These are phyloP conservation scores for Volucella zonaria DNA, from an alignment of 2,888 invertebrate species.

Conservation along the genomic window DNA sequence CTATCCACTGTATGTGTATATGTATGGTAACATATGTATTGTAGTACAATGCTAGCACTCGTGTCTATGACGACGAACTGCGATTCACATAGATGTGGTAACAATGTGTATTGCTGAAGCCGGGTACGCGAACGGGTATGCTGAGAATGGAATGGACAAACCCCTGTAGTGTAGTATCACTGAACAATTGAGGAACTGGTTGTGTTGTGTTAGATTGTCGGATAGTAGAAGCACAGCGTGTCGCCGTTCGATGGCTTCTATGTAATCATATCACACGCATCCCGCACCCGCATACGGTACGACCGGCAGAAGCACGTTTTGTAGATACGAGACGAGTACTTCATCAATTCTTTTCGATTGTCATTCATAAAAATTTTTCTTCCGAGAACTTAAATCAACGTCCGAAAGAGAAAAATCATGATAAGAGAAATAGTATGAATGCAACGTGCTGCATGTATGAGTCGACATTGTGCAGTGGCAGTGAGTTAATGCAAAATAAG, in stretches of 20 bases:
- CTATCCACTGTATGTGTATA: no score
- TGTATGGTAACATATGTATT: no score
- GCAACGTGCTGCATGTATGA: slow-evolving; percentile 8
- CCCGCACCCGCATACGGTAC: slow-evolving; percentile 17
- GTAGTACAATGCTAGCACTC: slow-evolving; percentile 5
- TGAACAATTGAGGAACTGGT: slow-evolving; percentile 35
- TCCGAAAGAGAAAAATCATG: background rate
- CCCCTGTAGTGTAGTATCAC: background rate
- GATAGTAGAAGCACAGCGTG: slow-evolving; percentile 11
- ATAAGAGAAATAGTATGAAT: slow-evolving; percentile 12
- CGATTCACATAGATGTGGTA: slow-evolving; percentile 33
- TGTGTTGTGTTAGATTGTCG: slow-evolving; percentile 42
- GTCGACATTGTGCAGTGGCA: background rate
- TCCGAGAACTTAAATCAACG: background rate
- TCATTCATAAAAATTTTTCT: slow-evolving; percentile 42
- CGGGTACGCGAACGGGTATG: no score
- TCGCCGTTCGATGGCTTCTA: slow-evolving; percentile 29
- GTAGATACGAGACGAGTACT: background rate
- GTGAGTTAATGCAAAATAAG: no score
- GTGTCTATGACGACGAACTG: background rate
- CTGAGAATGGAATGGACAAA: no score
- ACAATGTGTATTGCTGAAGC: slow-evolving; percentile 4
- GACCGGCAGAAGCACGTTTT: slow-evolving; percentile 40
- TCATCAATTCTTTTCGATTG: slow-evolving; percentile 6
- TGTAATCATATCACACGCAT: slow-evolving; percentile 27